Evolutionary conservation across 2,888 invertebrate species (phyloP).

Genomic region (Yponomeuta sedellus): DNA sequence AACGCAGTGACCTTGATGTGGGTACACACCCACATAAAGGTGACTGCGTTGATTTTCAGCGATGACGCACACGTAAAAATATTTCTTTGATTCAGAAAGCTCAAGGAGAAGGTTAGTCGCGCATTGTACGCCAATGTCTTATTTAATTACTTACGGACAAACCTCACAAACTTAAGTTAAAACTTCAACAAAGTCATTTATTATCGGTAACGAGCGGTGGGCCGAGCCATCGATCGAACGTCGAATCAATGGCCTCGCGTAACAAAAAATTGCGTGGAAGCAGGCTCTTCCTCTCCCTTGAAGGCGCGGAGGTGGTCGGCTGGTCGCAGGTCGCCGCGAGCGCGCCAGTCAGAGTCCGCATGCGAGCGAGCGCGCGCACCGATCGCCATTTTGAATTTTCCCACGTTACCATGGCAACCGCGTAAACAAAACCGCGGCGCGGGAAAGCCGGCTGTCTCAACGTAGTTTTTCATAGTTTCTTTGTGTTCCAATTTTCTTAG

Average conservation of each 20-base stretch:
- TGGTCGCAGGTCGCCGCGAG: slow-evolving; percentile 30
- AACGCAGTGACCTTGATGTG: too few relatives aligned
- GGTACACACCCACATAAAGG: too few relatives aligned
- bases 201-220: slow-evolving; percentile 12
- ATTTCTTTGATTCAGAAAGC: slow-evolving; percentile 19
- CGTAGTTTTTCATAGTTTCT: background rate
- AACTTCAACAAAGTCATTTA: slow-evolving; percentile 18
- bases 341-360: slow-evolving; percentile 60
- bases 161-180: background rate
- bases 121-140: background rate
- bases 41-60: background rate
- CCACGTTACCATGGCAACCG: slow-evolving; percentile 69
- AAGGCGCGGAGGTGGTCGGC: slow-evolving; percentile 55
- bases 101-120: slow-evolving; percentile 29
- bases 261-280: slow-evolving; percentile 62
- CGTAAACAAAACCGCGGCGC: slow-evolving; percentile 47
- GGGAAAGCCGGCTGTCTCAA: background rate
- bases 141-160: background rate
- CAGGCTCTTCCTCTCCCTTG: slow-evolving; percentile 67
- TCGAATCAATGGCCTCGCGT: slow-evolving; percentile 60
- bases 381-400: slow-evolving; percentile 59
- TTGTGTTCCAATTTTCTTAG: background rate
- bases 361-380: slow-evolving; percentile 65
- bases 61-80: background rate
- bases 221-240: slow-evolving; percentile 14